phyloP scores from a whole-genome alignment of 2,113 vertebrate genomes.

The Neomonachus schauinslandi region DNA sequence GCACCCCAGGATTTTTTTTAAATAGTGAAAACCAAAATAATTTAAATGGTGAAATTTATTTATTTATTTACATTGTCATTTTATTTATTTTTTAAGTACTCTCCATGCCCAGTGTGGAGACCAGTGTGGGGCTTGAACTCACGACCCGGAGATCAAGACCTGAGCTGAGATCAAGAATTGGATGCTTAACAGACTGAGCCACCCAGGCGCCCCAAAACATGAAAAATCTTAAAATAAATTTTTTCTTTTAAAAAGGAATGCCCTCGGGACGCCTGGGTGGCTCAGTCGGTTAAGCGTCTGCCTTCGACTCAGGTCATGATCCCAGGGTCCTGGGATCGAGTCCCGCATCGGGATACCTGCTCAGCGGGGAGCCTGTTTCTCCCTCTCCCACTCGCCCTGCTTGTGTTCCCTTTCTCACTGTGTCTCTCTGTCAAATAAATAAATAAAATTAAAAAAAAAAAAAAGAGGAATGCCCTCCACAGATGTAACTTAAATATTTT shows the following conservation, averaged over 20 bases:
- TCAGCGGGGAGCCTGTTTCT: too few relatives aligned
- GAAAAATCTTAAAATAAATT: neutral
- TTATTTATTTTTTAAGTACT: neutral
- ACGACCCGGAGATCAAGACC: neutral
- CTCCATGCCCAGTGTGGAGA: neutral
- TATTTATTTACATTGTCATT: neutral
- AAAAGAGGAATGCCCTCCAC: neutral
- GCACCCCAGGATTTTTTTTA: neutral
- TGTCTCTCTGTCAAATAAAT: too few relatives aligned
- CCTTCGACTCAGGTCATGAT: too few relatives aligned
- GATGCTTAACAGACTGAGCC: neutral
- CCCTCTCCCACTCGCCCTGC: too few relatives aligned
- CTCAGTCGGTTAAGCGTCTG: too few relatives aligned
- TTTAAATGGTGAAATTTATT: neutral
- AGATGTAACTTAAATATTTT: neutral
- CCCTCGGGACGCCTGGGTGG: too few relatives aligned
- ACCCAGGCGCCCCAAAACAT: neutral
- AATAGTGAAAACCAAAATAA: neutral
- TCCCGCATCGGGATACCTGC: too few relatives aligned
- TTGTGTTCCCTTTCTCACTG: too few relatives aligned
- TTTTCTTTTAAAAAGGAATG: neutral
- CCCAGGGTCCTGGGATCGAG: too few relatives aligned
- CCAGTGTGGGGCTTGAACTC: neutral
- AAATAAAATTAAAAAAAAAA: too few relatives aligned
- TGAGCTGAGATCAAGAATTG: neutral